Evolutionary conservation across 1,140 invertebrate species (phyloP).

Genomic region (Dendroctonus valens): DNA sequence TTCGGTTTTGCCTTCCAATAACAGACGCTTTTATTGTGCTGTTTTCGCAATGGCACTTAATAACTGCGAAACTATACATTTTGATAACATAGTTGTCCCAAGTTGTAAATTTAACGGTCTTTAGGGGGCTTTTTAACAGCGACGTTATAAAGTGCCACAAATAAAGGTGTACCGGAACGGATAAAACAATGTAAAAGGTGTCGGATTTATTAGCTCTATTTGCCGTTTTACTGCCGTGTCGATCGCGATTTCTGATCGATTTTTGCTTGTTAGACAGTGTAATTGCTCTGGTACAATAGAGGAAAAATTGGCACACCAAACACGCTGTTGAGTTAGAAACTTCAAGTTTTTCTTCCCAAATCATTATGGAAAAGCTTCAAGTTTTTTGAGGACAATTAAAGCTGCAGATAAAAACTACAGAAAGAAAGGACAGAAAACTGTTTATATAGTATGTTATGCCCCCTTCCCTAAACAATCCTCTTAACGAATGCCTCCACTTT

Average conservation of each 20-base stretch:
- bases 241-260: conserved; percentile 1
- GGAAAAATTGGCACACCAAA: too few relatives aligned
- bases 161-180: conserved; percentile 14
- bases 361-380: too few relatives aligned
- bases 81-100: not conserved
- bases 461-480: too few relatives aligned
- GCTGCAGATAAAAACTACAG: too few relatives aligned
- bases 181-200: conserved; percentile 25
- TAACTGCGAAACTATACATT: not conserved
- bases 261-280: too few relatives aligned
- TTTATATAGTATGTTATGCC: too few relatives aligned
- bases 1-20: not conserved
- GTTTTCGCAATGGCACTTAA: not conserved
- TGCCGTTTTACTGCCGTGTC: conserved; percentile 13
- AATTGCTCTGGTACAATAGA: too few relatives aligned
- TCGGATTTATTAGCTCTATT: conserved; percentile 15
- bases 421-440: too few relatives aligned
- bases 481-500: too few relatives aligned
- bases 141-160: conserved; percentile 14
- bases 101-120: conserved; percentile 9
- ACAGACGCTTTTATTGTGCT: not conserved
- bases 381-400: too few relatives aligned
- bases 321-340: too few relatives aligned
- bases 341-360: too few relatives aligned
- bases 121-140: conserved; percentile 14